Evolutionary conservation across 1,140 invertebrate genomes (phyloP).

Genomic region (Bradysia coprophila): DNA sequence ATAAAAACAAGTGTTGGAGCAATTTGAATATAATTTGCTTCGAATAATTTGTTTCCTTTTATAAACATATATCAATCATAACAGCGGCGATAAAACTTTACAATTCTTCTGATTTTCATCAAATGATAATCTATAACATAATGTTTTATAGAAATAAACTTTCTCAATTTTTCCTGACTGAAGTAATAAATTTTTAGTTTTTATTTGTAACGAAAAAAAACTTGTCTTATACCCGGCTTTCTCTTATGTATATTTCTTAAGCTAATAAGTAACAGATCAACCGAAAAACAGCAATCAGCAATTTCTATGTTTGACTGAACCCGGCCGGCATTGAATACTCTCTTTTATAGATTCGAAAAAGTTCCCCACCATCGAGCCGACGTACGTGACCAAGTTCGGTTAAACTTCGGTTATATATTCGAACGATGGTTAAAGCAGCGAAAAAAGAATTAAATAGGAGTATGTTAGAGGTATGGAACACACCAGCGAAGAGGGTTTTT

Average conservation of each 20-base stretch:
- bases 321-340: neutral
- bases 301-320: neutral
- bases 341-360: neutral
- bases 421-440: too few species aligned
- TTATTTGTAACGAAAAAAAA: neutral
- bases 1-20: too few species aligned
- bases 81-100: neutral
- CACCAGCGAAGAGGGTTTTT: too few species aligned
- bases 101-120: too few species aligned
- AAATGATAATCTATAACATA: too few species aligned
- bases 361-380: neutral
- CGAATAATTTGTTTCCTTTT: neutral
- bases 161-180: neutral
- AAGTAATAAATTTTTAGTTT: neutral
- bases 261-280: neutral
- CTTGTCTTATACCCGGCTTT: neutral
- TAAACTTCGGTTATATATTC: too few species aligned
- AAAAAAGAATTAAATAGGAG: too few species aligned
- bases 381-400: neutral
- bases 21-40: neutral
- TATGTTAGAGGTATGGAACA: too few species aligned
- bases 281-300: neutral
- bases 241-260: neutral
- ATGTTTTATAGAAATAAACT: too few species aligned
- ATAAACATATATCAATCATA: neutral